Conservation (phyloP, 2,888 invertebrate species). For the Xanthorhoe designata region DNA sequence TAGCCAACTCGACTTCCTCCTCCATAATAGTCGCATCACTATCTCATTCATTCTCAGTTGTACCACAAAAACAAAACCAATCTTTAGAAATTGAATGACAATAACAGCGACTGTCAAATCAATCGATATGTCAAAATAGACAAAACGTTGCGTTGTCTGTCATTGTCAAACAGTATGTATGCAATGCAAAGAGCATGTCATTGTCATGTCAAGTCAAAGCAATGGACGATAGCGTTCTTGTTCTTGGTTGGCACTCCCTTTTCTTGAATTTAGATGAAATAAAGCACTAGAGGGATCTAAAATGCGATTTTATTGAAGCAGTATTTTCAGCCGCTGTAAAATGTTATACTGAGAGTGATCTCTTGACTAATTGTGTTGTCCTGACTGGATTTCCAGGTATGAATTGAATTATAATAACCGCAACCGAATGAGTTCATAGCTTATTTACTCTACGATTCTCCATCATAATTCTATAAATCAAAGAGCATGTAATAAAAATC, state of each 20-base stretch:
- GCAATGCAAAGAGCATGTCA: too few relatives aligned
- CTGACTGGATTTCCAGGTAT: constrained; percentile 24
- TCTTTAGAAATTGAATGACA: too few relatives aligned
- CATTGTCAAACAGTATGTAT: not conserved
- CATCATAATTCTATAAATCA: not conserved
- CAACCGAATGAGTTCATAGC: constrained; percentile 22
- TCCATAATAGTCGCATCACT: too few relatives aligned
- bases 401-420: constrained; percentile 7
- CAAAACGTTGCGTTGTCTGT: not conserved
- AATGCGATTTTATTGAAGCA: constrained; percentile 37
- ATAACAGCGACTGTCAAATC: not conserved
- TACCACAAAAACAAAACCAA: too few relatives aligned
- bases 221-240: constrained; percentile 47
- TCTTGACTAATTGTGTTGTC: constrained; percentile 9
- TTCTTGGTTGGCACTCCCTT: constrained; percentile 69
- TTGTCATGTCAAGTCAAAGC: constrained; percentile 18
- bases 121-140: not conserved
- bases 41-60: too few relatives aligned
- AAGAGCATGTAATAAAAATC: too few relatives aligned
- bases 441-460: constrained; percentile 20
- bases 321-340: constrained; percentile 13
- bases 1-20: too few relatives aligned
- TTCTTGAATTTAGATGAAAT: constrained; percentile 41
- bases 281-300: constrained; percentile 5
- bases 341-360: constrained; percentile 27